These are phyloP conservation scores for Lagocephalus sceleratus DNA, from an alignment of 2,797 vertebrate species.

Conservation along the genomic window DNA sequence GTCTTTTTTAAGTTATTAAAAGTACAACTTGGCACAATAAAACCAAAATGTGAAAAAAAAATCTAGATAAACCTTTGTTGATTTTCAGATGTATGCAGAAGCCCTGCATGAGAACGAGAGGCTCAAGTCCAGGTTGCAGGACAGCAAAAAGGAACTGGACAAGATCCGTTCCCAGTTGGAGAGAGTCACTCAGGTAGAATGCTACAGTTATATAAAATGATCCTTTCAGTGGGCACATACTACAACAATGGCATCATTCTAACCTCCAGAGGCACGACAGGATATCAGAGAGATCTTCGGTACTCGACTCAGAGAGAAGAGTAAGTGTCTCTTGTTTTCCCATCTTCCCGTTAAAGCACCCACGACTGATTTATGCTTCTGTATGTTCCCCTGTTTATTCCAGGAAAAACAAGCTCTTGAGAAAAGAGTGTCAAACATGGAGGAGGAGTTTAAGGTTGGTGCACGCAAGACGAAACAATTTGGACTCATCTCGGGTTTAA, in stretches of 20 bases:
- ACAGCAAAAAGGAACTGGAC: conserved; percentile 88
- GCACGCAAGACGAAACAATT: conserved; percentile 1
- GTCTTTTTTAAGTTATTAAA: too few relatives aligned
- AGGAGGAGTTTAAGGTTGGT: conserved; percentile 95
- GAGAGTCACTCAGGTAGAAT: conserved; percentile 83
- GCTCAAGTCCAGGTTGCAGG: conserved; percentile 88
- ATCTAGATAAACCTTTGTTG: neutral
- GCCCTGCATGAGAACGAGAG: conserved; percentile 92
- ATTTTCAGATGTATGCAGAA: conserved; percentile 85
- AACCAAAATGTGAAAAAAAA: neutral
- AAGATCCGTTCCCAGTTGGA: conserved; percentile 89
- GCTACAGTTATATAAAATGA: neutral
- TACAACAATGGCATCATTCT: conserved; percentile 28
- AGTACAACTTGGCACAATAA: too few relatives aligned
- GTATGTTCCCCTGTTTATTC: conserved; percentile 23
- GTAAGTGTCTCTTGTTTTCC: conserved; percentile 64
- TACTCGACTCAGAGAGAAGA: conserved; percentile 89
- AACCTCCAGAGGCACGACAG: conserved; percentile 87
- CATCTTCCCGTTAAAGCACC: neutral
- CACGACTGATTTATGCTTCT: neutral
- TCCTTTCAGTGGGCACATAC: neutral
- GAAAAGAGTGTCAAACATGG: conserved; percentile 94
- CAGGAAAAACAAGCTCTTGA: conserved; percentile 93
- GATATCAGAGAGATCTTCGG: conserved; percentile 85
- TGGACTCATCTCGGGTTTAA: conserved; percentile 15